Conservation (phyloP, 2,888 invertebrate species). For the Xiphydria camelus region DNA sequence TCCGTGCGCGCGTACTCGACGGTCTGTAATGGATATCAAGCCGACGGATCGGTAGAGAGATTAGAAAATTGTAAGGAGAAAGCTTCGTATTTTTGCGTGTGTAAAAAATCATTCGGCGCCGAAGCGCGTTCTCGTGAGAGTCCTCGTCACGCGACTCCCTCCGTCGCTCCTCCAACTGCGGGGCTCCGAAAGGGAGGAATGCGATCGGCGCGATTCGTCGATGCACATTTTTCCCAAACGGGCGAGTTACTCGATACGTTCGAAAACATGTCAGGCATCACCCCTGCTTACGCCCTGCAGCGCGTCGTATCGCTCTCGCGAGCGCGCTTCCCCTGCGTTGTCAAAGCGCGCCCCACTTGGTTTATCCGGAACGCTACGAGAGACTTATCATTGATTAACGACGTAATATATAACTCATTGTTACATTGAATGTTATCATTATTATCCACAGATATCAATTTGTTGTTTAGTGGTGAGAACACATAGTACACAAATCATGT, state of each 20-base stretch:
- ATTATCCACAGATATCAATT: slow-evolving; percentile 8
- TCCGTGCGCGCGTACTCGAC: background rate
- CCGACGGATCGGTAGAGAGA: background rate
- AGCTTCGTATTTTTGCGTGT: background rate
- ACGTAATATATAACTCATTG: slow-evolving; percentile 9
- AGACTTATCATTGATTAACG: slow-evolving; percentile 10
- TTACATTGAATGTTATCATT: slow-evolving; percentile 13
- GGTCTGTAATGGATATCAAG: background rate
- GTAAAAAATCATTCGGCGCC: background rate
- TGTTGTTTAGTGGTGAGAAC: slow-evolving; percentile 6
- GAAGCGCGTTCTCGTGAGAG: no score
- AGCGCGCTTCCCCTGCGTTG: background rate
- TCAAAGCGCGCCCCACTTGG: background rate
- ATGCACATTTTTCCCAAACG: no score
- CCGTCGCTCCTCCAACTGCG: no score
- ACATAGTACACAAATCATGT: slow-evolving; percentile 36
- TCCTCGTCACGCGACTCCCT: no score
- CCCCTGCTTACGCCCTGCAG: no score
- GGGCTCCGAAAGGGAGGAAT: no score
- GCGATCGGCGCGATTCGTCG: no score
- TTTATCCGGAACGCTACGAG: slow-evolving; percentile 5
- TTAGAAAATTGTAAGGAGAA: background rate
- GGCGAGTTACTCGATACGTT: no score
- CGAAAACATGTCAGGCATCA: no score
- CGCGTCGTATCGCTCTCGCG: background rate